A percentile compares a stretch with the other conserved stretches of the same genome.
phyloP scores from a whole-genome alignment of 2,888 invertebrate species.

The Eristalinus sepulchralis region DNA sequence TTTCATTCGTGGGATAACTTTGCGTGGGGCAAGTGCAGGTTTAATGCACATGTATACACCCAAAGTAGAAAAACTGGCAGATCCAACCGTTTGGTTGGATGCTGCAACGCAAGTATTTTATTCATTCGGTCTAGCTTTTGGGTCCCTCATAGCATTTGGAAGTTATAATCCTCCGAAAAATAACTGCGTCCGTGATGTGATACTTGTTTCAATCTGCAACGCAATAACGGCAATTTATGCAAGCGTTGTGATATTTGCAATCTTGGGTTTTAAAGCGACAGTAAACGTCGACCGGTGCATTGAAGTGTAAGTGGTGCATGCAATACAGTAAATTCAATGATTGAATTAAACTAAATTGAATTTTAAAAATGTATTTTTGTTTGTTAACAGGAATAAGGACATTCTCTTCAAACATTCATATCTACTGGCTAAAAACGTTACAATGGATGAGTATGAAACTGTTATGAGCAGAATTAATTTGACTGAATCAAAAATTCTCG shows the following conservation, averaged over 20 bases:
- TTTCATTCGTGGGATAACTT: conserved; percentile 93
- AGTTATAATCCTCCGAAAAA: conserved; percentile 97
- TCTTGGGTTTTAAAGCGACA: conserved; percentile 97
- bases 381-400: conserved; percentile 81
- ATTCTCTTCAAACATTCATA: conserved; percentile 78
- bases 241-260: conserved; percentile 96
- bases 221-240: conserved; percentile 97
- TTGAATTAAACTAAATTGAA: not conserved
- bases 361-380: not conserved
- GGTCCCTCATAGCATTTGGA: conserved; percentile 96
- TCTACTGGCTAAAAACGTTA: conserved; percentile 81
- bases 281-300: conserved; percentile 93
- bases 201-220: conserved; percentile 95
- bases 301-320: conserved; percentile 85
- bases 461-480: conserved; percentile 79
- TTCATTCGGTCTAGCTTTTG: conserved; percentile 96
- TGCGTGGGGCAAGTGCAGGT: conserved; percentile 93
- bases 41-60: conserved; percentile 95
- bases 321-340: conserved; percentile 13
- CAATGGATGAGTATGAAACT: conserved; percentile 83
- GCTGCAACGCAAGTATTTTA: conserved; percentile 99
- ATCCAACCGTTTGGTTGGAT: conserved; percentile 96
- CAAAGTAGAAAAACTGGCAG: conserved; percentile 92
- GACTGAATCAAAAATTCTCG: conserved; percentile 77
- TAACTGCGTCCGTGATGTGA: conserved; percentile 95